Evolutionary conservation across 2,888 invertebrate species (phyloP).

Genomic region (Cepaea hortensis): DNA sequence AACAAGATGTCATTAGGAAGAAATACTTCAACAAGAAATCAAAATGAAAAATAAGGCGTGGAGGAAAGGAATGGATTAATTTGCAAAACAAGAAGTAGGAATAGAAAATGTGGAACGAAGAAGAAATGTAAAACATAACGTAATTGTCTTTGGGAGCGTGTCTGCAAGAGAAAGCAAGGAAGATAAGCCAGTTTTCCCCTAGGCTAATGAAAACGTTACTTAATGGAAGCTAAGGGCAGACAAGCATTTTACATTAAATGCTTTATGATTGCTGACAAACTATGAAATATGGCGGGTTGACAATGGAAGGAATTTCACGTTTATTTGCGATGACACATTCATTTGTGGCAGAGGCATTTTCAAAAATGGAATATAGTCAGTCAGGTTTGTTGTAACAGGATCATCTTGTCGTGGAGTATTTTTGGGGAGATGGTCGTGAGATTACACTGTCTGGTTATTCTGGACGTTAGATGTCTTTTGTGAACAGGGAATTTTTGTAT

Average conservation of each 20-base stretch:
- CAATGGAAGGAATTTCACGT: not conserved
- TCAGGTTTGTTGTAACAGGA: not conserved
- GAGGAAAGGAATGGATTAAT: not conserved
- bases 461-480: no score
- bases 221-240: conserved; percentile 6
- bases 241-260: conserved; percentile 6
- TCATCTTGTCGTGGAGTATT: no score
- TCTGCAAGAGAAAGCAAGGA: not conserved
- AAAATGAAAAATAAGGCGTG: not conserved
- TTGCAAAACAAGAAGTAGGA: no score
- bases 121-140: not conserved
- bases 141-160: not conserved
- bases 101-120: not conserved
- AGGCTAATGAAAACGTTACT: conserved; percentile 1
- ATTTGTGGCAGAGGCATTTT: not conserved
- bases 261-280: not conserved
- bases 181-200: not conserved
- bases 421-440: no score
- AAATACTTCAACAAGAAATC: not conserved
- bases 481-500: no score
- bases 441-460: no score
- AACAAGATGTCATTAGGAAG: not conserved
- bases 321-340: not conserved
- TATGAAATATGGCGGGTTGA: not conserved
- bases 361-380: not conserved